Evolutionary conservation across 2,888 invertebrate species (phyloP), one percentile per base, ranked within the genome.

Genomic region (Sinohyriopsis cumingii): DNA sequence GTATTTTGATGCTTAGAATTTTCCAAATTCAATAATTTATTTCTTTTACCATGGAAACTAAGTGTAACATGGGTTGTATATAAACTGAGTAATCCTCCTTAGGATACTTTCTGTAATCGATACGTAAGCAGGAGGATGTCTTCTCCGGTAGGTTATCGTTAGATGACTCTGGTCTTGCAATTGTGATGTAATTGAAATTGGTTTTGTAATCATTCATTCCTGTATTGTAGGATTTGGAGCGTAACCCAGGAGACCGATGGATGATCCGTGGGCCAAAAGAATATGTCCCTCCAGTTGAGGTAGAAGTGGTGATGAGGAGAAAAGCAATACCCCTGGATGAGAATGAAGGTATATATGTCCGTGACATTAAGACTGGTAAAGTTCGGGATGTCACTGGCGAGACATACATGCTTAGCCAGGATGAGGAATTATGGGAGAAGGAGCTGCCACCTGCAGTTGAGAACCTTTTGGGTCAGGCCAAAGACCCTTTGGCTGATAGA

Each of bases 291-390:
- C 89, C 91, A 15, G 90, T 91, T 22, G 90, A 91, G 82, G 91
- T 91, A 9, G 91, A 91, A 75, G 91, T 92, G 19, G 85, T 91
- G 22, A 84, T 87, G 71, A 87, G 89, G 77, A 80, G 91, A 64
- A 82, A 85, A 55, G 90, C 91, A 25, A 91, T 92, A 55, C 91
- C 91, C 59, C 83, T 92, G 59, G 91, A 92, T 82, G 91, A 91
- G 72, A 91, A 91, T 79, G 91, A 92, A 84, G 91, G 91, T 63
- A 91, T 91, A 76, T 91, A 91, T 80, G 90, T 92, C 57, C 76
- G 91, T 25, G 90, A 91, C 79, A 87, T 90, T 67, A 91, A 90
- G 79, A 84, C 83, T 72, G 90, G 90, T 77, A 85, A 90, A 87
- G 90, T 91, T 22, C 81, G 91, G 56, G 87, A 90, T 12, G 83